These are phyloP conservation scores for Alitta virens DNA, from an alignment of 2,888 invertebrate species.

Conservation along the genomic window DNA sequence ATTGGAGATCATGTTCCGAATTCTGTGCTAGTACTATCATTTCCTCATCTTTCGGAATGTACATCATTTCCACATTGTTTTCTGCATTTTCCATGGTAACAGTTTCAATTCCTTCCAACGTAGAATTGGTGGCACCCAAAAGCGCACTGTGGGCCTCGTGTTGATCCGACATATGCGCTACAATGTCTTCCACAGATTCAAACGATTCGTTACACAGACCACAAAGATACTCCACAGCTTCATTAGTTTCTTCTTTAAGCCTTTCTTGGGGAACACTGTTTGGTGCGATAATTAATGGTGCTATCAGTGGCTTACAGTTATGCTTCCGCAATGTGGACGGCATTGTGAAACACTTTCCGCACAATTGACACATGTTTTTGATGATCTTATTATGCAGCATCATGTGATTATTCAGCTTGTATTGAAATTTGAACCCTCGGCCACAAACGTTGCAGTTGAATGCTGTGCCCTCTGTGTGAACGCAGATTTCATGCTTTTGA, in stretches of 20 bases:
- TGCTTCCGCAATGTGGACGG: slow-evolving; percentile 30
- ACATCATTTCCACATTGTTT: no score
- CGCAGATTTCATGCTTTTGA: slow-evolving; percentile 15
- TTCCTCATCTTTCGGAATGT: no score
- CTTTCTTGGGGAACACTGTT: not conserved
- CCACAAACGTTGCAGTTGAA: slow-evolving; percentile 30
- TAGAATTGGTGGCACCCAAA: no score
- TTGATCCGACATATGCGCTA: slow-evolving; percentile 10
- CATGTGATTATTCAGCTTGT: slow-evolving; percentile 33
- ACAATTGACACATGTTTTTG: slow-evolving; percentile 26
- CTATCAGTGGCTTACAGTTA: slow-evolving; percentile 10
- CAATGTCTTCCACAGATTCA: slow-evolving; percentile 1
- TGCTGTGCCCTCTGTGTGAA: slow-evolving; percentile 28
- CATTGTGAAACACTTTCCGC: slow-evolving; percentile 31
- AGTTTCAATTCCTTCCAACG: no score
- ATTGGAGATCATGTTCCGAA: no score
- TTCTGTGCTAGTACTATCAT: no score
- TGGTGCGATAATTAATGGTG: no score
- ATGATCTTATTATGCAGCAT: slow-evolving; percentile 30
- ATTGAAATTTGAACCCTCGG: slow-evolving; percentile 31
- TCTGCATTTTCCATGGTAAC: not conserved
- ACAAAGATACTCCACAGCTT: slow-evolving; percentile 26
- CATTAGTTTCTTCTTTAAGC: not conserved
- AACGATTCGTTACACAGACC: slow-evolving; percentile 27
- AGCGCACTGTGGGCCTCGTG: not conserved